A percentile compares a stretch with the other conserved stretches of the same genome.
Evolutionary conservation across 2,888 invertebrate species (phyloP).

Genomic region (Volucella inflata): DNA sequence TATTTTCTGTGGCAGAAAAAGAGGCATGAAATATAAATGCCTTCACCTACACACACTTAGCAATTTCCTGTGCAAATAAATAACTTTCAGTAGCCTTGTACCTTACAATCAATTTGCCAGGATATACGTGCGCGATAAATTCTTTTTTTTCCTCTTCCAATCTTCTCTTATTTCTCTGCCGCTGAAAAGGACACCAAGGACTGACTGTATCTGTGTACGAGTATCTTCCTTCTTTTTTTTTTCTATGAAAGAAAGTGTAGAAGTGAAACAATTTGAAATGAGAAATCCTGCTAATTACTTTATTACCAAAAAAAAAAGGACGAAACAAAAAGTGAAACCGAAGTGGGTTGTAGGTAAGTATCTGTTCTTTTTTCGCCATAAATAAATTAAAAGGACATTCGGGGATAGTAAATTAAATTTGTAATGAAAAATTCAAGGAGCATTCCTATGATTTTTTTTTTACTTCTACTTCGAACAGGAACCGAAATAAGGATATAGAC

Average conservation of each 20-base stretch:
- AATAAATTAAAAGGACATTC: constrained; percentile 75
- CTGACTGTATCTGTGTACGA: constrained; percentile 20
- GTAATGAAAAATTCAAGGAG: constrained; percentile 70
- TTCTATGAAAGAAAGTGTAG: constrained; percentile 1
- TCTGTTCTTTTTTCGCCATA: constrained; percentile 25
- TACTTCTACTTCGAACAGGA: constrained; percentile 5
- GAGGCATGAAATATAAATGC: constrained; percentile 67
- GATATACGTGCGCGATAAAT: constrained; percentile 73
- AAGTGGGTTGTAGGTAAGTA: constrained; percentile 23
- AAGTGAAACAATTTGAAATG: constrained; percentile 61
- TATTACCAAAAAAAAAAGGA: constrained; percentile 55
- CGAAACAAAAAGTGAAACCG: constrained; percentile 10
- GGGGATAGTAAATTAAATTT: constrained; percentile 74
- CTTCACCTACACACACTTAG: constrained; percentile 12
- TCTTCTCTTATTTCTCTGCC: constrained; percentile 15
- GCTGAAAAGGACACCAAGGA: constrained; percentile 16
- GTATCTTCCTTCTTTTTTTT: no score
- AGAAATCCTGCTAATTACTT: constrained; percentile 75
- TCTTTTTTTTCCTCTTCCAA: constrained; percentile 20
- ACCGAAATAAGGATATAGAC: constrained; percentile 35
- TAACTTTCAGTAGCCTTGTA: constrained; percentile 62
- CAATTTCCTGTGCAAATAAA: constrained; percentile 56
- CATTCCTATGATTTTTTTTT: constrained; percentile 39
- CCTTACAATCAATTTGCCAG: constrained; percentile 74
- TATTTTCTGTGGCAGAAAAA: constrained; percentile 39